A percentile compares a stretch with the other conserved stretches of the same genome.
Conservation (phyloP, 2,888 invertebrate genomes). For the Crocallis elinguaria region DNA sequence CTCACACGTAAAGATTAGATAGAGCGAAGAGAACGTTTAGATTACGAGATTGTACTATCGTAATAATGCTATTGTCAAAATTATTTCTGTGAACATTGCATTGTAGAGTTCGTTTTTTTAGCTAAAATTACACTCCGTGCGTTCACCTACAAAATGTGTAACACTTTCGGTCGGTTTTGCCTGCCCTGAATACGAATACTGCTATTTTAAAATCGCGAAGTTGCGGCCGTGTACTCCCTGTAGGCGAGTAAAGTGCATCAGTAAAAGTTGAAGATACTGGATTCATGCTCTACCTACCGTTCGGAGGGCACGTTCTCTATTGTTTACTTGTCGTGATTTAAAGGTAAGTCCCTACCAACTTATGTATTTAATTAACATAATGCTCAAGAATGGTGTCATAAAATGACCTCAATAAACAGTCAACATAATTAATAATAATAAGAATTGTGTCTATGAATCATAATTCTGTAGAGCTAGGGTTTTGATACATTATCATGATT, state of each 20-base stretch:
- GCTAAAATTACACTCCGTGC: constrained; percentile 59
- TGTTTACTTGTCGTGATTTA: constrained; percentile 2
- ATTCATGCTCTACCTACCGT: background rate
- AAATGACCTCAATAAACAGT: no score
- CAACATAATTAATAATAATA: no score
- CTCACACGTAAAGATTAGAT: background rate
- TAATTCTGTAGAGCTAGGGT: no score
- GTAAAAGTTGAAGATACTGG: constrained; percentile 12
- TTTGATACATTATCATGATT: no score
- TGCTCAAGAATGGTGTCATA: background rate
- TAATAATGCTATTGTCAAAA: constrained; percentile 10
- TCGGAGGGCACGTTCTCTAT: background rate
- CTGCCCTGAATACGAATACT: constrained; percentile 52
- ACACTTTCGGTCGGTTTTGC: constrained; percentile 48
- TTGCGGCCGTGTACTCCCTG: constrained; percentile 11
- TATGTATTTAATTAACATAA: background rate
- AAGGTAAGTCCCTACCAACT: background rate
- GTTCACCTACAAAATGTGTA: constrained; percentile 56
- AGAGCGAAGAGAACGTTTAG: background rate
- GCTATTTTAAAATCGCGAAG: constrained; percentile 33
- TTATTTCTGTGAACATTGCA: constrained; percentile 4
- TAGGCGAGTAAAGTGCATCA: constrained; percentile 12
- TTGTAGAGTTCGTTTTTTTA: constrained; percentile 27
- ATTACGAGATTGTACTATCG: background rate
- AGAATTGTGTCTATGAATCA: no score